Conservation (phyloP, 2,888 invertebrate species). For the Portevinia maculata region DNA sequence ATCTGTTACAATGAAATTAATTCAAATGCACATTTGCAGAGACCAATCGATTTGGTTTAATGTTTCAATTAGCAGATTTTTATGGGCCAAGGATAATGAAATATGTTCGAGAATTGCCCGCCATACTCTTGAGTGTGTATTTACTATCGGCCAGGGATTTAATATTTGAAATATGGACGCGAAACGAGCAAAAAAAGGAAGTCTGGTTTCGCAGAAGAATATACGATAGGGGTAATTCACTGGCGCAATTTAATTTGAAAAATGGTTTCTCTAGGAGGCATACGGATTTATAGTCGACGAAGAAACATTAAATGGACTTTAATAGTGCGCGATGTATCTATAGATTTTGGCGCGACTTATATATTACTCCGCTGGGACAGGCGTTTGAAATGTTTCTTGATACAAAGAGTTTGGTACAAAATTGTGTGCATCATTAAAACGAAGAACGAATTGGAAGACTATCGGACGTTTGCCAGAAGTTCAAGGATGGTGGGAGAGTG, state of each 20-base stretch:
- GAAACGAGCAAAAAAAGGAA: slow-evolving; percentile 1
- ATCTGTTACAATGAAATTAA: slow-evolving; percentile 69
- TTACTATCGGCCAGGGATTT: slow-evolving; percentile 28
- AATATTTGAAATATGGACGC: slow-evolving; percentile 50
- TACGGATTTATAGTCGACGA: slow-evolving; percentile 34
- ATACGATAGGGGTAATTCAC: slow-evolving; percentile 27
- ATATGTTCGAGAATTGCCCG: slow-evolving; percentile 35
- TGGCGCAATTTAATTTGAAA: slow-evolving; percentile 58
- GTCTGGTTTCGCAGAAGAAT: slow-evolving; percentile 3
- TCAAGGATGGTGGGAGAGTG: too few species aligned
- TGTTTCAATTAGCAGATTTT: slow-evolving; percentile 70
- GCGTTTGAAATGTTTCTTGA: too few species aligned
- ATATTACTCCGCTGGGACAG: background rate
- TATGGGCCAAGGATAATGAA: slow-evolving; percentile 45
- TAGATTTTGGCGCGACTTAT: slow-evolving; percentile 11
- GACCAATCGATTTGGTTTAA: slow-evolving; percentile 67
- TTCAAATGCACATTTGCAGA: slow-evolving; percentile 66
- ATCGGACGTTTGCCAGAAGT: too few species aligned
- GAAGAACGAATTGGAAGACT: too few species aligned
- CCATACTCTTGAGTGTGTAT: background rate
- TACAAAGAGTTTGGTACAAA: too few species aligned
- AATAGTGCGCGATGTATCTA: slow-evolving; percentile 37
- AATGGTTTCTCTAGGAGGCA: slow-evolving; percentile 46
- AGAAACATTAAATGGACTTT: slow-evolving; percentile 24
- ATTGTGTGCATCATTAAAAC: too few species aligned